phyloP scores from a whole-genome alignment of 2,113 vertebrate species.

The Tautogolabrus adspersus region DNA sequence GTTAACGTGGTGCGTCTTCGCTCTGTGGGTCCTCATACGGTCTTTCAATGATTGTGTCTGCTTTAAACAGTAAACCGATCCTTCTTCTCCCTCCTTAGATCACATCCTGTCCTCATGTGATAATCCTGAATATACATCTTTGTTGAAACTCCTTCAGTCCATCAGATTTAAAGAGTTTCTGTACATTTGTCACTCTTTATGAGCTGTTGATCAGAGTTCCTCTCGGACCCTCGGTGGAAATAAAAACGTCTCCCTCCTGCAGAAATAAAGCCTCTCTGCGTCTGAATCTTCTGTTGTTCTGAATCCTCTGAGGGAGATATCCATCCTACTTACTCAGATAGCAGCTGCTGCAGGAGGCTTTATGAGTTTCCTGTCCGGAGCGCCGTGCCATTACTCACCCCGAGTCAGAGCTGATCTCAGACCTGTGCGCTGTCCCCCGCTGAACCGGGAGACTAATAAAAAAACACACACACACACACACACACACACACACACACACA shows the following conservation, averaged over 20 bases:
- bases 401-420: conserved; percentile 40
- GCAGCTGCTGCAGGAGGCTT: conserved; percentile 37
- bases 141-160: background rate
- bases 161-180: background rate
- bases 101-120: too few species aligned
- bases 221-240: background rate
- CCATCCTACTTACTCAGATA: conserved; percentile 50
- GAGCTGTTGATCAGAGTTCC: too few species aligned
- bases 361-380: conserved; percentile 56
- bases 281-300: conserved; percentile 40
- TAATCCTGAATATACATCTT: background rate
- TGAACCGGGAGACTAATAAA: too few species aligned
- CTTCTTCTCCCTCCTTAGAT: too few species aligned
- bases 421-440: conserved; percentile 1
- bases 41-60: too few species aligned
- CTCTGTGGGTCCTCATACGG: too few species aligned
- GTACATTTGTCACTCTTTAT: background rate
- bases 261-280: conserved; percentile 21
- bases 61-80: too few species aligned
- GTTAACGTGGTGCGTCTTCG: too few species aligned
- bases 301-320: conserved; percentile 36
- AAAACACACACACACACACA: too few species aligned
- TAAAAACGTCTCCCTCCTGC: conserved; percentile 1
- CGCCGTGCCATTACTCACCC: conserved; percentile 49
- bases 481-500: too few species aligned